Percentiles rank a stretch among this genome's conserved stretches.
Conservation (phyloP, 2,113 vertebrate genomes). For the Catagonus wagneri region DNA sequence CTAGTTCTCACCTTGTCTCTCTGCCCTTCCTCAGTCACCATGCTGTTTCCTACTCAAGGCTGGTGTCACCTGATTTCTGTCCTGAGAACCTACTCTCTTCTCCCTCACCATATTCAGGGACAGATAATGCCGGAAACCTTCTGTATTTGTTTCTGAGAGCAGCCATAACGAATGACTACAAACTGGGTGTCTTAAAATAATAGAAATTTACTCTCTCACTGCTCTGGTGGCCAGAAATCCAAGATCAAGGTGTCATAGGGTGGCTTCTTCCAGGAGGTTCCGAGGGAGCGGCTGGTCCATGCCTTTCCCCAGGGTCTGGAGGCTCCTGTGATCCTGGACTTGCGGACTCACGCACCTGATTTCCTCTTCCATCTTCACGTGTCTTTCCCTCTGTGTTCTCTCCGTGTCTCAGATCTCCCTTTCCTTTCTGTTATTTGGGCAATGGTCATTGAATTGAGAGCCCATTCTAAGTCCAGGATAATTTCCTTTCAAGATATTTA, state of each 20-base stretch:
- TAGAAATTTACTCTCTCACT: neutral
- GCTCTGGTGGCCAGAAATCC: neutral
- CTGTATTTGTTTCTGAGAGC: neutral
- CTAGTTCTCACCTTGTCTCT: neutral
- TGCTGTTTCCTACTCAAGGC: neutral
- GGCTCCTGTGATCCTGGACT: neutral
- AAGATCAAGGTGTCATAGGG: neutral
- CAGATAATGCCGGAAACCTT: neutral
- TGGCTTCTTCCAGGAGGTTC: neutral
- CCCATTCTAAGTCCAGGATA: neutral
- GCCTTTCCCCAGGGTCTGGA: neutral
- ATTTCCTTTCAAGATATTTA: neutral
- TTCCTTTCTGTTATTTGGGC: neutral
- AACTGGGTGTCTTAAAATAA: neutral
- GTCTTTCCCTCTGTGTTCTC: neutral
- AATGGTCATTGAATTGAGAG: neutral
- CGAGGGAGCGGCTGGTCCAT: neutral
- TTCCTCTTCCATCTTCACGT: neutral
- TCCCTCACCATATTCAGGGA: neutral
- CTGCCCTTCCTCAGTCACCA: neutral
- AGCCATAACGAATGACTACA: neutral
- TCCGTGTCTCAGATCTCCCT: neutral
- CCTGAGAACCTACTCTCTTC: neutral
- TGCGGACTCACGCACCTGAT: neutral
- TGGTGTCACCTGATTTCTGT: neutral